Evolutionary conservation across 2,797 vertebrate genomes (phyloP).

Genomic region (Eurystomus glaucurus): DNA sequence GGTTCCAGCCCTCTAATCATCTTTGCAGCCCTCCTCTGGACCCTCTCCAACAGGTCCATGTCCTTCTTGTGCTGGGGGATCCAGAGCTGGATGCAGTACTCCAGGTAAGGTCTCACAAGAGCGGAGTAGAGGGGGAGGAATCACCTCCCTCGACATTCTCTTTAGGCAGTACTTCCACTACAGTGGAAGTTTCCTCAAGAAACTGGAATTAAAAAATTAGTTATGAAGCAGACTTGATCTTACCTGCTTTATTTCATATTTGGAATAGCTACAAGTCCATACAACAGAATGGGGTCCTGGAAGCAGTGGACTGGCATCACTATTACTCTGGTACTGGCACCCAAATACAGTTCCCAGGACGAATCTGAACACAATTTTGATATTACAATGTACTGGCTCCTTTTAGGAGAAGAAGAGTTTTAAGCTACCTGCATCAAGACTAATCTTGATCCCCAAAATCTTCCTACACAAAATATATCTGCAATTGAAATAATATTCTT

Average conservation of each 20-base stretch:
- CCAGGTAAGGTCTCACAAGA: too few relatives aligned
- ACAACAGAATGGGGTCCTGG: neutral
- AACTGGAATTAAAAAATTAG: neutral
- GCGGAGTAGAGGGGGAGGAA: too few relatives aligned
- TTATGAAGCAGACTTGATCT: neutral
- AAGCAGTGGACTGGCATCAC: neutral
- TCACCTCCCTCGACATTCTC: too few relatives aligned
- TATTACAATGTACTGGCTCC: neutral
- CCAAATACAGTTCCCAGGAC: neutral
- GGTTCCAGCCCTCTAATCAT: too few relatives aligned
- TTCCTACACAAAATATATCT: neutral
- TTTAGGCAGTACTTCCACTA: neutral
- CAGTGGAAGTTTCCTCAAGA: neutral
- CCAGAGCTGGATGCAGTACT: too few relatives aligned
- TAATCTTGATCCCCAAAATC: neutral
- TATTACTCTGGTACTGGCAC: neutral
- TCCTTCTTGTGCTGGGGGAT: too few relatives aligned
- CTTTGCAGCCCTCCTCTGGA: too few relatives aligned
- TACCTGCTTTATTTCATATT: neutral
- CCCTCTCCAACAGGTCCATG: too few relatives aligned
- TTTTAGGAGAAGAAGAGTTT: neutral
- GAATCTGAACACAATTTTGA: neutral
- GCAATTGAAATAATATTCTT: neutral
- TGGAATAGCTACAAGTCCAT: neutral
- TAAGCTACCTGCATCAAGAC: neutral